Base-by-base conservation (phyloP, 2,797 vertebrate genomes). In the Chaunax sp. region DNA sequence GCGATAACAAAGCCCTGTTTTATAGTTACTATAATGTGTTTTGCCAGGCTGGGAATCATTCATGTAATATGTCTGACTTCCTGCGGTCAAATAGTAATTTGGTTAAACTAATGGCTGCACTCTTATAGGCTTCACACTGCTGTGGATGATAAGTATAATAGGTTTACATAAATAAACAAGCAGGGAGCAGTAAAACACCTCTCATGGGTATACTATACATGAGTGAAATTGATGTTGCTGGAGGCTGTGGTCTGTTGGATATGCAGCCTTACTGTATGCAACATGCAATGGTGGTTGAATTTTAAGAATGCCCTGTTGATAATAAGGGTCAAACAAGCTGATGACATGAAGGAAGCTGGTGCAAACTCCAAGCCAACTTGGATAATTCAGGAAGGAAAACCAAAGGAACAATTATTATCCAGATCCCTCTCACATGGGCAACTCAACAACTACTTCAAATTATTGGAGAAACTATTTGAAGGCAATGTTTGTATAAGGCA, bases 111-210 rank as follows among this genome's bases (percentile, higher is more conserved):
- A 84, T 78, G 65, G 63, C 58, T 75, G 57, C 59, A 45, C 64
- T 74, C 46, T n/a, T 73, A 71, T 56, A 79, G 53, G 62, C 41
- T 75, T 77, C 61, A 77, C 62, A 70, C 44, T 58, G 54, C 65
- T 59, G 78, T 44, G 72, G 69, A 75, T 84, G 81, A 87, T 81
- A 84, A 85, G 80, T 78, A 69, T 80, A 81, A 82, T 78, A 72
- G 77, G 37, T 77, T 83, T 86, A 82, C 71, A 85, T 85, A 75
- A 85, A 89, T 84, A 87, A 81, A 81, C 69, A 80, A 71, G 66
- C 66, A 74, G 72, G 64, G 67, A 75, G 57, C 64, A 30, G 47
- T 59, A 69, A 38, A 81, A 63, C 37, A 38, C 44, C 25, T 30
- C 69, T 63, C 61, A 30, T 62, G 57, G 69, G 75, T 46, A 60